These are phyloP conservation scores for Hybognathus amarus DNA, from an alignment of 2,797 vertebrate species.

Conservation along the genomic window DNA sequence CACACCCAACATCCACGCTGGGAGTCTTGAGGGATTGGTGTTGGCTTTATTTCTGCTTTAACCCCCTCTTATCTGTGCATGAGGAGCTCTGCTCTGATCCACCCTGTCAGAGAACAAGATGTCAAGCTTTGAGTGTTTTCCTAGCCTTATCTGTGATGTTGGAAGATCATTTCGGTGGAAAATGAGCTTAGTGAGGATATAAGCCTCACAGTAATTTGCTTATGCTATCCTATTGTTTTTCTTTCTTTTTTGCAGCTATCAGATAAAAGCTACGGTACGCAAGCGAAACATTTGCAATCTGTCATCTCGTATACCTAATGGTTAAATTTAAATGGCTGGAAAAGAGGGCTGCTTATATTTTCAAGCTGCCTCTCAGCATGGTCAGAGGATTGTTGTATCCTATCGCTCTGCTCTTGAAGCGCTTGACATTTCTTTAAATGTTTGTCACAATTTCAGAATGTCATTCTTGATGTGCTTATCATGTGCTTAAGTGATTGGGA, in stretches of 20 bases:
- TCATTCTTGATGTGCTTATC: conserved; percentile 50
- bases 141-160: conserved; percentile 51
- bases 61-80: conserved; percentile 40
- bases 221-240: conserved; percentile 43
- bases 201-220: conserved; percentile 53
- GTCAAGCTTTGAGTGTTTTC: conserved; percentile 53
- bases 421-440: conserved; percentile 50
- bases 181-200: conserved; percentile 58
- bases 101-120: conserved; percentile 50
- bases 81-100: conserved; percentile 44
- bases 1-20: conserved; percentile 39
- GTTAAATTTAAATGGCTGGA: conserved; percentile 25
- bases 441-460: conserved; percentile 49
- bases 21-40: conserved; percentile 47
- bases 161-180: conserved; percentile 50
- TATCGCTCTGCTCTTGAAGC: conserved; percentile 19
- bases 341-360: conserved; percentile 7
- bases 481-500: conserved; percentile 37
- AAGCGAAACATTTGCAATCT: conserved; percentile 37
- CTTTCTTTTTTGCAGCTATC: conserved; percentile 8
- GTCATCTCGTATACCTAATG: neutral
- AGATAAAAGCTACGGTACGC: conserved; percentile 14
- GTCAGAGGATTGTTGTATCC: conserved; percentile 23
- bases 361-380: conserved; percentile 28
- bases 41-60: conserved; percentile 49